A percentile compares a stretch with the other conserved stretches of the same genome.
Evolutionary conservation across 2,888 invertebrate genomes (phyloP).

Genomic region (Stenolophus ochropezus): DNA sequence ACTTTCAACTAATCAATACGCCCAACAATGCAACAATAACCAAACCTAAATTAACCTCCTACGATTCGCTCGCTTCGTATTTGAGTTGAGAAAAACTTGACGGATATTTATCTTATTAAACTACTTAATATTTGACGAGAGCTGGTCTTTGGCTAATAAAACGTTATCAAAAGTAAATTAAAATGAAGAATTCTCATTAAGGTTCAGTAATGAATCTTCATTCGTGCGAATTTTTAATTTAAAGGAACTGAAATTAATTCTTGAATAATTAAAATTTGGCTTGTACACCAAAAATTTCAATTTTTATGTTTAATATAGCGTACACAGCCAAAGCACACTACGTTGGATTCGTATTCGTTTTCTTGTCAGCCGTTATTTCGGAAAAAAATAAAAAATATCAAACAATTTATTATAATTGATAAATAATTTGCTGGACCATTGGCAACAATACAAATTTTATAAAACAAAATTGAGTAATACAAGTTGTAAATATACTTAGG

Average conservation of each 20-base stretch:
- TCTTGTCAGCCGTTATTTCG: too few relatives aligned
- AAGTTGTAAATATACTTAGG: too few relatives aligned
- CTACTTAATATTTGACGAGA: background rate
- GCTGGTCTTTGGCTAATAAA: background rate
- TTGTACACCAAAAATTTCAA: conserved; percentile 8
- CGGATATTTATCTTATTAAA: conserved; percentile 6
- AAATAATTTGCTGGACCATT: too few relatives aligned
- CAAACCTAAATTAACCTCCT: background rate
- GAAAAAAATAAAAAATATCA: too few relatives aligned
- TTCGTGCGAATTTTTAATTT: conserved; percentile 34
- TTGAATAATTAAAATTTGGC: background rate
- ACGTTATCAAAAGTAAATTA: conserved; percentile 22
- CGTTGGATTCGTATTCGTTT: background rate
- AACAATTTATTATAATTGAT: too few relatives aligned
- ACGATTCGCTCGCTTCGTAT: background rate
- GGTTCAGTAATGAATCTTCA: conserved; percentile 12
- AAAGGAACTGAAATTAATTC: conserved; percentile 13
- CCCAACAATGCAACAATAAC: background rate
- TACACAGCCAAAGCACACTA: background rate
- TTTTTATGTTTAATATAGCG: background rate
- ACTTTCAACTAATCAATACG: background rate
- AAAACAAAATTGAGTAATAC: too few relatives aligned
- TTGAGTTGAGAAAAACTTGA: background rate
- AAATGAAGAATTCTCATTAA: conserved; percentile 27
- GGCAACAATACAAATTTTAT: too few relatives aligned